phyloP scores from a whole-genome alignment of 2,888 invertebrate genomes.

The Ariolimax columbianus region DNA sequence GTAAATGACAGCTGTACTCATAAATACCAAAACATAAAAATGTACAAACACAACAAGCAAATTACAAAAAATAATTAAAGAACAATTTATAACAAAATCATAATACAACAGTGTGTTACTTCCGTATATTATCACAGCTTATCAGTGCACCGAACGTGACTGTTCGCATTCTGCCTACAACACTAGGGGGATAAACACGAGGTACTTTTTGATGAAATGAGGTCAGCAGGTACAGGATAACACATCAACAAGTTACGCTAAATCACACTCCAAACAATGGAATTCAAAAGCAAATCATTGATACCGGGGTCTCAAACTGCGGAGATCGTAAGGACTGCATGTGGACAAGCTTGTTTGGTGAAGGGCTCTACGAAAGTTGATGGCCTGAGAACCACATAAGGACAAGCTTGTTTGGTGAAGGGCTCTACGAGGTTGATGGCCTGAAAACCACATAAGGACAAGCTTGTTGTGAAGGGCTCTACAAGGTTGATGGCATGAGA shows the following conservation, averaged over 20 bases:
- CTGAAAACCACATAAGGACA: too few relatives aligned
- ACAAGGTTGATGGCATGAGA: too few relatives aligned
- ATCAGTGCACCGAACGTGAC: background rate
- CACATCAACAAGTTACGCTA: background rate
- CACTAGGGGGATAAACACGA: background rate
- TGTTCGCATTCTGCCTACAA: background rate
- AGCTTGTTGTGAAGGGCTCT: too few relatives aligned
- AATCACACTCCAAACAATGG: background rate
- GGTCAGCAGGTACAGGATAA: background rate
- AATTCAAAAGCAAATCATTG: constrained; percentile 7
- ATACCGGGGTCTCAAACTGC: background rate
- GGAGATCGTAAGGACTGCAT: background rate
- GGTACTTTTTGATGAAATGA: constrained; percentile 35
- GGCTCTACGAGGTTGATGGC: too few relatives aligned
- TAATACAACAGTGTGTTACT: background rate
- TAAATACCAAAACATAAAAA: background rate
- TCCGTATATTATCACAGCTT: constrained; percentile 4
- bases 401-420: too few relatives aligned
- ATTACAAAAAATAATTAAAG: background rate
- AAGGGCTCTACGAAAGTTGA: too few relatives aligned
- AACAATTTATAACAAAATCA: background rate
- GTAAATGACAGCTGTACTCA: too few relatives aligned
- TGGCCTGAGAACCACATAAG: too few relatives aligned
- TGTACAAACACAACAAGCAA: background rate
- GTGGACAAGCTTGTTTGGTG: too few relatives aligned